A percentile compares a stretch with the other conserved stretches of the same genome.
phyloP scores from a whole-genome alignment of 2,113 vertebrate genomes.

The Plotosus lineatus region DNA sequence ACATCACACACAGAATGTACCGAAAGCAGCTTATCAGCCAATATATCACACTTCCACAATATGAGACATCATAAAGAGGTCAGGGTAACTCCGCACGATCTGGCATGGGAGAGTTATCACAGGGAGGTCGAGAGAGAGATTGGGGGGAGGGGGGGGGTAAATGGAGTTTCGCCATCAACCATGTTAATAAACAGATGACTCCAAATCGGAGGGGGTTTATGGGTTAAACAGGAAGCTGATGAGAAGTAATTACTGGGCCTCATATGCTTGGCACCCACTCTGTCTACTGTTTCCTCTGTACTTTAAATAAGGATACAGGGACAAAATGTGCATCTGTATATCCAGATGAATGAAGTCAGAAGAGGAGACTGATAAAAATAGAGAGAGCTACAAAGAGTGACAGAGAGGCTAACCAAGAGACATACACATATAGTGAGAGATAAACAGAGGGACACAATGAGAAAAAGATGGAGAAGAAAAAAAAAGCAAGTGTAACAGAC shows the following conservation, averaged over 20 bases:
- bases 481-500: neutral
- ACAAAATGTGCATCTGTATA: neutral
- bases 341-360: neutral
- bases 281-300: slow-evolving; percentile 16
- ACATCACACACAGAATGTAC: neutral
- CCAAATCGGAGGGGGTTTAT: neutral
- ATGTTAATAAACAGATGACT: neutral
- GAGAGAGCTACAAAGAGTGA: neutral
- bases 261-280: neutral
- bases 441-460: neutral
- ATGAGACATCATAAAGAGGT: neutral
- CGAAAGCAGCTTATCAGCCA: neutral
- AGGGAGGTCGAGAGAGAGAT: neutral
- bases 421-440: neutral
- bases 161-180: neutral
- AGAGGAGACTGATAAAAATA: neutral
- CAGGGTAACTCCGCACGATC: neutral
- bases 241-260: slow-evolving; percentile 31
- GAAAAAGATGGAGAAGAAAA: neutral
- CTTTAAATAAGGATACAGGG: neutral
- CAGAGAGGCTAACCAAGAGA: neutral
- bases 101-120: neutral
- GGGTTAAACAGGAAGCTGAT: slow-evolving; percentile 30
- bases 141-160: too few species aligned
- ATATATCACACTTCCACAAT: neutral